Evolutionary conservation across 2,113 vertebrate species (phyloP).

Genomic region (Pionites leucogaster): DNA sequence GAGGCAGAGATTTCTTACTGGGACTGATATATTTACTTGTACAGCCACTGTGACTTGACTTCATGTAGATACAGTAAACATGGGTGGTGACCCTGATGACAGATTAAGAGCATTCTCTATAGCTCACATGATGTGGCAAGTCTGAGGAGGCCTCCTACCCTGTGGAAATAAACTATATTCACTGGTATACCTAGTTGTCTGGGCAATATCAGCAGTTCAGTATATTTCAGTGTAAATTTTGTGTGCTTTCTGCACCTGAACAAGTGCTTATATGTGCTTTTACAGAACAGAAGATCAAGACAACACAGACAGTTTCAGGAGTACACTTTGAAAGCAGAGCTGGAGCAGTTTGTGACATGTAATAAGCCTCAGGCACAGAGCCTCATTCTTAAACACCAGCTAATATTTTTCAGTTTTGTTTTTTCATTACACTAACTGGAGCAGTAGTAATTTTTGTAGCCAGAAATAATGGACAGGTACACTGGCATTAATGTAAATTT

Average conservation of each 20-base stretch:
- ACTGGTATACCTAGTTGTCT: neutral
- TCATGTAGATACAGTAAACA: neutral
- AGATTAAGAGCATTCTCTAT: neutral
- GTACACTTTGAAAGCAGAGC: neutral
- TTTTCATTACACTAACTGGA: neutral
- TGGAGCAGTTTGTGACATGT: neutral
- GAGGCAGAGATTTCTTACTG: neutral
- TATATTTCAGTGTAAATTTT: neutral
- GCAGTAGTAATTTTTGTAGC: neutral
- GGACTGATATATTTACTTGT: neutral
- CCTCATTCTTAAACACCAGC: neutral
- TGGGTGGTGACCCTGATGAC: neutral
- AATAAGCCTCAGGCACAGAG: neutral
- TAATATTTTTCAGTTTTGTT: neutral
- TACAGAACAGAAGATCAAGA: neutral
- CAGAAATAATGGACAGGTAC: neutral
- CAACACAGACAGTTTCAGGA: neutral
- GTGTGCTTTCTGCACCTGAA: neutral
- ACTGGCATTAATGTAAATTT: neutral
- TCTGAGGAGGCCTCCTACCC: neutral
- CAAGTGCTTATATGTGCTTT: neutral
- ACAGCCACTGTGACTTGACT: neutral
- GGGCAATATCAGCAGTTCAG: neutral
- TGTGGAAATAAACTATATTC: neutral
- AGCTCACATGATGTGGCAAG: neutral